These are phyloP conservation scores for Pitangus sulphuratus DNA, from an alignment of 2,797 vertebrate genomes.

Conservation along the genomic window DNA sequence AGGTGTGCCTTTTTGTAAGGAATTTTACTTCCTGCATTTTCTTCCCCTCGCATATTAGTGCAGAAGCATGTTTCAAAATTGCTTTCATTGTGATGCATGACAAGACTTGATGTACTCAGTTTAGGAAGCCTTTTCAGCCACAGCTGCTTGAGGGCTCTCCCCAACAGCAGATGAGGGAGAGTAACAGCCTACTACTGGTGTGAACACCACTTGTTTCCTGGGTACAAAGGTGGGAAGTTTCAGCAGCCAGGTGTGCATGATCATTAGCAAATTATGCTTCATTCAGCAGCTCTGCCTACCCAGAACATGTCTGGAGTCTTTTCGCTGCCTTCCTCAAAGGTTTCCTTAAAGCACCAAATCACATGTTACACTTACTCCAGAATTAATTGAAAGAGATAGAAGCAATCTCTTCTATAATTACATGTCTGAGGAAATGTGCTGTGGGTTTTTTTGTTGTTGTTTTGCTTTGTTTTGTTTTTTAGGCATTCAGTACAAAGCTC, in stretches of 20 bases:
- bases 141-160: not conserved
- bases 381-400: not conserved
- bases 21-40: not conserved
- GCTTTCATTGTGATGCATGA: rapidly evolving
- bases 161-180: rapidly evolving
- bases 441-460: not conserved
- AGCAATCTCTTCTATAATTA: not conserved
- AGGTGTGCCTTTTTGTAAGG: not conserved
- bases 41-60: rapidly evolving
- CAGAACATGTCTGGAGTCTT: not conserved
- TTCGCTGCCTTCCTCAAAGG: not conserved
- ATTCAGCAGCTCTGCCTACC: not conserved
- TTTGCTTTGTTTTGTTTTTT: not conserved
- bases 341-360: not conserved
- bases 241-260: not conserved
- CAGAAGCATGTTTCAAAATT: not conserved
- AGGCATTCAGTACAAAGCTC: not conserved
- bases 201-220: rapidly evolving
- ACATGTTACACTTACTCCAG: not conserved
- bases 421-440: not conserved
- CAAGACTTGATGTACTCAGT: not conserved
- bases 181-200: rapidly evolving
- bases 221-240: not conserved
- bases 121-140: not conserved
- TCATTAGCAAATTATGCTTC: not conserved